Evolutionary conservation across 1,140 invertebrate species (phyloP).

Genomic region (Papilio helenus): DNA sequence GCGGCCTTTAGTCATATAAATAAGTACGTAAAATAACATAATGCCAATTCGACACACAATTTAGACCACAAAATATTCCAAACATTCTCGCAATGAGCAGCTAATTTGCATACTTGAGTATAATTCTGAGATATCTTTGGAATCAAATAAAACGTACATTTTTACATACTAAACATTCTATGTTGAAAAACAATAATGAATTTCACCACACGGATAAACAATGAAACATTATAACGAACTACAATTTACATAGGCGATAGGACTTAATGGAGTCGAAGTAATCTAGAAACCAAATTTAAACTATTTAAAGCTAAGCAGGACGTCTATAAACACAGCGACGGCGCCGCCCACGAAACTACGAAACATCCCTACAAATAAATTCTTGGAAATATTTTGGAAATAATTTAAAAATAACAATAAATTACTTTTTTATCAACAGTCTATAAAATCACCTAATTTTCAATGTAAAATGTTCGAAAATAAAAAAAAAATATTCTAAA

Average conservation of each 20-base stretch:
- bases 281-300: slow-evolving; percentile 57
- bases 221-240: slow-evolving; percentile 38
- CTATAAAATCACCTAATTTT: slow-evolving; percentile 77
- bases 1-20: background rate
- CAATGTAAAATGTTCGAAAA: slow-evolving; percentile 72
- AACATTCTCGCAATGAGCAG: slow-evolving; percentile 21
- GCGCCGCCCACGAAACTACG: slow-evolving; percentile 53
- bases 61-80: slow-evolving; percentile 7
- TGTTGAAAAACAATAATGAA: background rate
- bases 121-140: slow-evolving; percentile 32
- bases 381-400: slow-evolving; percentile 76
- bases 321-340: slow-evolving; percentile 58
- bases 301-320: slow-evolving; percentile 81
- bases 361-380: slow-evolving; percentile 65
- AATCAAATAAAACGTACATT: slow-evolving; percentile 19
- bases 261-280: slow-evolving; percentile 50
- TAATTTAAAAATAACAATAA: slow-evolving; percentile 80
- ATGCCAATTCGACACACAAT: background rate
- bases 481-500: slow-evolving; percentile 74
- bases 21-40: background rate
- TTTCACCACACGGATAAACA: background rate
- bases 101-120: slow-evolving; percentile 27
- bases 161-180: background rate
- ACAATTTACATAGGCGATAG: slow-evolving; percentile 42
- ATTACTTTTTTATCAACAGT: slow-evolving; percentile 78